Conservation (phyloP, 2,888 invertebrate species). For the Sturmia bella region DNA sequence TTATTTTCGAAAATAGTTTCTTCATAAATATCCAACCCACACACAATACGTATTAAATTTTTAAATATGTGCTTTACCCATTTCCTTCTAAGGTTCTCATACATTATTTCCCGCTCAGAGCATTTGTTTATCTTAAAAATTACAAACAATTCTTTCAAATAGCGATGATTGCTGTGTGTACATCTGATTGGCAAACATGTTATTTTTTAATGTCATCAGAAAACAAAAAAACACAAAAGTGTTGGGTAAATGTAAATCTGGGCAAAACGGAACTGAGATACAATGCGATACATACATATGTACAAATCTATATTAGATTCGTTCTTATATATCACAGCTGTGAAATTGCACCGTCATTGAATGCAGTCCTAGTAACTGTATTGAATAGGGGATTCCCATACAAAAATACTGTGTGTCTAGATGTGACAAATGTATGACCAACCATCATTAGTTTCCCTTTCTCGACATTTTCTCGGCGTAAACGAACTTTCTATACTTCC, state of each 20-base stretch:
- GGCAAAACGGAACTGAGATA: background rate
- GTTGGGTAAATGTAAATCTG: background rate
- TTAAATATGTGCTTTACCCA: conserved; percentile 7
- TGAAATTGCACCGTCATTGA: too few relatives aligned
- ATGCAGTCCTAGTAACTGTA: too few relatives aligned
- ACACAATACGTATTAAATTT: conserved; percentile 12
- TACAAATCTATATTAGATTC: too few relatives aligned
- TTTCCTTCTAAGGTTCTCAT: conserved; percentile 43
- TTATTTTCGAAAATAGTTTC: background rate
- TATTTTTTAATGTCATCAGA: background rate
- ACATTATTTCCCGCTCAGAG: conserved; percentile 5
- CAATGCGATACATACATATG: too few relatives aligned
- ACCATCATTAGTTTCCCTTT: too few relatives aligned
- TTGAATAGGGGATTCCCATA: too few relatives aligned
- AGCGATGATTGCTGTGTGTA: conserved; percentile 21
- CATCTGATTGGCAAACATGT: background rate
- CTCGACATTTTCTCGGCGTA: too few relatives aligned
- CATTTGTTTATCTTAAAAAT: conserved; percentile 4
- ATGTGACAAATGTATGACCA: too few relatives aligned
- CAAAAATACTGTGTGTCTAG: too few relatives aligned
- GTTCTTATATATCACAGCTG: too few relatives aligned
- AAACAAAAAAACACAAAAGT: background rate
- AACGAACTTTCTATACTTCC: too few relatives aligned
- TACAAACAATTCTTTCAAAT: background rate
- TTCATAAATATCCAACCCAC: conserved; percentile 38